Evolutionary conservation across 1,140 invertebrate species (phyloP).

Genomic region (Achatina immaculata): DNA sequence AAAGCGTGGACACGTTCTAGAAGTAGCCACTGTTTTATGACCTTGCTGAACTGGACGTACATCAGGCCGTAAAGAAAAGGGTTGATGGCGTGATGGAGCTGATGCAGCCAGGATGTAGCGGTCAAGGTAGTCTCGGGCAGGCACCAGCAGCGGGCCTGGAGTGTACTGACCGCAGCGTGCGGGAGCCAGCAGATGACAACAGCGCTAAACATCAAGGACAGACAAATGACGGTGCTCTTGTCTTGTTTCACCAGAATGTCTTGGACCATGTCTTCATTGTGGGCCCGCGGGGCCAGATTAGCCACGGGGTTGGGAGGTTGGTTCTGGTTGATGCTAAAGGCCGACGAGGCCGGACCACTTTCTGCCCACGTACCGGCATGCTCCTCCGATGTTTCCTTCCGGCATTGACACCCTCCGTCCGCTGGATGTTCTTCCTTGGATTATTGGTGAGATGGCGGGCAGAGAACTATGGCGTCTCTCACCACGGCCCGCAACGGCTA

Average conservation of each 20-base stretch:
- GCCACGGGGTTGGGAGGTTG: slow-evolving; percentile 19
- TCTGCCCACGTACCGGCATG: slow-evolving; percentile 31
- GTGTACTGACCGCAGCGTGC: slow-evolving; percentile 5
- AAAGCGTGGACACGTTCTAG: slow-evolving; percentile 29
- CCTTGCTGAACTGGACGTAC: slow-evolving; percentile 33
- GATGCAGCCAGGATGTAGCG: slow-evolving; percentile 25
- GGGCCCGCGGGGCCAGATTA: slow-evolving; percentile 22
- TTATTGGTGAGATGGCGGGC: slow-evolving; percentile 27
- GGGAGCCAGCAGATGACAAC: slow-evolving; percentile 31
- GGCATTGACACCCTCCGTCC: slow-evolving; percentile 35
- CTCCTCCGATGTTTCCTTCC: slow-evolving; percentile 26
- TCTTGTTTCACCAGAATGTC: slow-evolving; percentile 35
- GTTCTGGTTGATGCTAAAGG: slow-evolving; percentile 16
- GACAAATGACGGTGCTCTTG: slow-evolving; percentile 14
- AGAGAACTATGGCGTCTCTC: slow-evolving; percentile 36
- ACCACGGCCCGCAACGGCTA: slow-evolving; percentile 12
- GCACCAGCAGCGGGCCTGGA: slow-evolving; percentile 32
- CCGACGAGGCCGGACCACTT: slow-evolving; percentile 33
- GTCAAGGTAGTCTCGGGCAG: not conserved
- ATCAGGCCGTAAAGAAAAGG: slow-evolving; percentile 31
- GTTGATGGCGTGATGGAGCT: slow-evolving; percentile 22
- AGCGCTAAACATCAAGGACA: slow-evolving; percentile 15
- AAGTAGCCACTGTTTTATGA: slow-evolving; percentile 36
- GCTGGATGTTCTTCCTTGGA: slow-evolving; percentile 35
- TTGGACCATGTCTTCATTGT: slow-evolving; percentile 32